phyloP scores from a whole-genome alignment of 2,888 invertebrate species.

The Drosophila fulvimacula region DNA sequence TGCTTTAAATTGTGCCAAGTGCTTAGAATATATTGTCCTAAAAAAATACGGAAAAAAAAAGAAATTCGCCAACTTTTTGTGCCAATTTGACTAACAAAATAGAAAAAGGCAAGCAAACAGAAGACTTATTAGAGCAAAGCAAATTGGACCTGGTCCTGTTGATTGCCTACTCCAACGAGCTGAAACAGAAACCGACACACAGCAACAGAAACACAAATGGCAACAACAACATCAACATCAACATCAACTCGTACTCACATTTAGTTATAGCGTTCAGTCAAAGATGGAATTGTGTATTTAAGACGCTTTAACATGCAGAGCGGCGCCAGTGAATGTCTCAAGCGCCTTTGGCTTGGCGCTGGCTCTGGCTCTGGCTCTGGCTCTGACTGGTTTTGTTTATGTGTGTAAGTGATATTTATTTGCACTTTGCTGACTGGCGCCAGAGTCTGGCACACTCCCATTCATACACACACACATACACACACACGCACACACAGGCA shows the following conservation, averaged over 20 bases:
- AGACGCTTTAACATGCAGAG: slow-evolving; percentile 53
- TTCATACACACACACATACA: neutral
- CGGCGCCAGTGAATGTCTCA: slow-evolving; percentile 43
- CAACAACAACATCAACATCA: neutral
- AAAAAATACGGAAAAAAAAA: neutral
- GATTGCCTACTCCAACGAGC: slow-evolving; percentile 25
- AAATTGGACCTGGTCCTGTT: slow-evolving; percentile 28
- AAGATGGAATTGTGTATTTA: slow-evolving; percentile 25
- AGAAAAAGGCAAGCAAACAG: slow-evolving; percentile 21
- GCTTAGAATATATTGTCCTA: neutral
- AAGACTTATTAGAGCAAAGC: slow-evolving; percentile 17
- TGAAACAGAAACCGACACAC: slow-evolving; percentile 2
- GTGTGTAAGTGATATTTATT: slow-evolving; percentile 69
- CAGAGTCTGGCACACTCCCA: slow-evolving; percentile 38
- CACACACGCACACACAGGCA: neutral
- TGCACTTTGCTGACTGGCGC: slow-evolving; percentile 62
- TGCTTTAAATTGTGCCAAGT: slow-evolving; percentile 24
- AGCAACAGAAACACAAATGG: neutral
- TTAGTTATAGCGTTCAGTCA: slow-evolving; percentile 15
- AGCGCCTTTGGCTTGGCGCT: slow-evolving; percentile 18
- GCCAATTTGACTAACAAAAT: slow-evolving; percentile 24
- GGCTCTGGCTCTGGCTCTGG: slow-evolving; percentile 4
- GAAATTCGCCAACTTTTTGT: slow-evolving; percentile 1
- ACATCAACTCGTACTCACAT: slow-evolving; percentile 5
- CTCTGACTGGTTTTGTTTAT: slow-evolving; percentile 38